Percentiles rank a stretch among this genome's conserved stretches.
phyloP scores from a whole-genome alignment of 1,140 invertebrate genomes.

The Manduca sexta region DNA sequence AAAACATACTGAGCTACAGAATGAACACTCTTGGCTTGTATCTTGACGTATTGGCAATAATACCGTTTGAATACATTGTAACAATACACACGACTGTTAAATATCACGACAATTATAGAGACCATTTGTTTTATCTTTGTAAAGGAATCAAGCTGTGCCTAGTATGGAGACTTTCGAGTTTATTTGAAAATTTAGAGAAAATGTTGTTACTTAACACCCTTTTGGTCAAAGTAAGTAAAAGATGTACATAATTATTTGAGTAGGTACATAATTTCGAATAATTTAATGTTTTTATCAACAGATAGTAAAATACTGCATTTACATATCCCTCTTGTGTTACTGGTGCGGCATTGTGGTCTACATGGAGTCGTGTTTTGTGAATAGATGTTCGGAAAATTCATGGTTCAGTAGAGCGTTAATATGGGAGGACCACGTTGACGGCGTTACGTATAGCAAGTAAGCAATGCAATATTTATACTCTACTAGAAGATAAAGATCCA shows the following conservation, averaged over 20 bases:
- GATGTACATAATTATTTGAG: background rate
- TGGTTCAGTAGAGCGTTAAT: conserved; percentile 58
- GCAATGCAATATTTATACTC: background rate
- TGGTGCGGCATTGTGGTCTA: conserved; percentile 64
- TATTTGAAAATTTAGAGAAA: conserved; percentile 55
- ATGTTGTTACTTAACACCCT: conserved; percentile 51
- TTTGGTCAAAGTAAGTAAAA: conserved; percentile 39
- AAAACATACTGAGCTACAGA: conserved; percentile 46
- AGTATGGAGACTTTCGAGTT: conserved; percentile 56
- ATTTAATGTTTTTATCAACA: conserved; percentile 20
- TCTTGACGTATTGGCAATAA: conserved; percentile 55
- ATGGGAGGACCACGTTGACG: conserved; percentile 33
- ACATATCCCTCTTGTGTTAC: conserved; percentile 57
- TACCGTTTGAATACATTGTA: conserved; percentile 63
- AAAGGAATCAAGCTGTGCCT: conserved; percentile 59
- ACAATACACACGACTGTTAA: conserved; percentile 41
- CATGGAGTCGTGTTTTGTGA: conserved; percentile 62
- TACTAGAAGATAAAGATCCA: no score
- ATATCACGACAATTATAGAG: conserved; percentile 46
- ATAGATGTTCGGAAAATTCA: conserved; percentile 55
- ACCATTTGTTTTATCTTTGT: conserved; percentile 57
- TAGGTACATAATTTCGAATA: background rate
- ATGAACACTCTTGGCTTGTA: conserved; percentile 63
- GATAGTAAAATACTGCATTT: conserved; percentile 62
- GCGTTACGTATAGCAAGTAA: conserved; percentile 33